Evolutionary conservation across 2,888 invertebrate species (phyloP), one percentile per base, ranked within the genome.

Genomic region (Yponomeuta plumbellus): DNA sequence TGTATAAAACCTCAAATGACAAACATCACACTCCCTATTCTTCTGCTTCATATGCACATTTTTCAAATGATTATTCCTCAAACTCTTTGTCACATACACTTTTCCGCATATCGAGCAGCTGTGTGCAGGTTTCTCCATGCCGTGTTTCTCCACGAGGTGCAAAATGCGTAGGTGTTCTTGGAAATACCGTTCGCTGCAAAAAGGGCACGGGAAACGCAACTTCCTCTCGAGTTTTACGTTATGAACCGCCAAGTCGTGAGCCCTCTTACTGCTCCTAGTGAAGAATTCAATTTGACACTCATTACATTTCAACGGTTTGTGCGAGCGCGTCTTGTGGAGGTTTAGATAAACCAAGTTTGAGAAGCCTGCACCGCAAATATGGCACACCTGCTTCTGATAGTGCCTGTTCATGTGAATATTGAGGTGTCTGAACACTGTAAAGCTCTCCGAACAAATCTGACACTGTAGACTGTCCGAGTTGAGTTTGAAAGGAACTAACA

Each of bases 321-420:
- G 90, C 0, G 79, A 77, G 5, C 90, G 72, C 0, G 78, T 81
- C 68, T 80, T 85, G 62, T 91, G 90, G 0, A 88, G 69, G 71
- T 86, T 90, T 17, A 90, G 68, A 69, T 56, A 65, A 2, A 65
- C 65, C 87, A 85, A 73, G 74, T 84, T 88, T 0, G 89, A 81
- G 67, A 89, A 91, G 0, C 84, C 87, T 0, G 84, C 79, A 0
- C 90, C 90, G 61, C 90, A 91, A 0, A 86, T 76, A 68, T 89
- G 81, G 26, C 90, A 91, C 0, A 90, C 83, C 67, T 87, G 85
- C n/a, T 86, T 89, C 66, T 85, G 84, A 67, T 72, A 90, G 76
- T 91, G 89, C 61, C 75, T 85, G 56, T 90, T 89, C 76, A 88
- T 82, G 66, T 91, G 90, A 2, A 91, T 84, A 40, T 88, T 89